phyloP scores from a whole-genome alignment of 2,113 vertebrate species.

The Limanda limanda region DNA sequence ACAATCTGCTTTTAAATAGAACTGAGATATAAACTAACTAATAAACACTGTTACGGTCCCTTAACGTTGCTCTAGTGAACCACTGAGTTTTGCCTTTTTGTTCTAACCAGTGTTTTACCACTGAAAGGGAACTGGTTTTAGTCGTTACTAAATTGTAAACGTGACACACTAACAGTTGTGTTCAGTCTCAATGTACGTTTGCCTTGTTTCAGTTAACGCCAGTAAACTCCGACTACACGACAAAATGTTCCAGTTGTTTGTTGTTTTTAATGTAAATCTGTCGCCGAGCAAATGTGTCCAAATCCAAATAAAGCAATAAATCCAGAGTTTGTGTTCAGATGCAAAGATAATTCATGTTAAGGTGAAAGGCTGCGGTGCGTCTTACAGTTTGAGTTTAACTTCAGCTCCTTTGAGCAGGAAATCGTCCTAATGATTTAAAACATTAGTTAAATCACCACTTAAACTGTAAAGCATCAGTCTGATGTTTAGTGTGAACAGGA shows the following conservation, averaged over 20 bases:
- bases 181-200: background rate
- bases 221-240: conserved; percentile 19
- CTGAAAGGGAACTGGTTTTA: conserved; percentile 57
- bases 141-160: conserved; percentile 34
- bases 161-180: conserved; percentile 50
- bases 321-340: background rate
- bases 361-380: too few species aligned
- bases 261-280: conserved; percentile 45
- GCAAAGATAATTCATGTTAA: too few species aligned
- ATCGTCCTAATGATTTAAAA: too few species aligned
- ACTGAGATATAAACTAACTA: background rate
- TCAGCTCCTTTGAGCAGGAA: too few species aligned
- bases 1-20: background rate
- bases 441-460: too few species aligned
- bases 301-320: conserved; percentile 71
- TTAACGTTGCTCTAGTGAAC: conserved; percentile 64
- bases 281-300: conserved; percentile 44
- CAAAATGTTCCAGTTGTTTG: background rate
- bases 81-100: conserved; percentile 49
- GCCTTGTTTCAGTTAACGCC: conserved; percentile 31
- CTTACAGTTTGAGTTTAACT: too few species aligned
- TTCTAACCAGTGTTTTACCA: conserved; percentile 36
- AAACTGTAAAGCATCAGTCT: too few species aligned
- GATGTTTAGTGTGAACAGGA: too few species aligned
- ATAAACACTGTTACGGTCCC: conserved; percentile 25